These are phyloP conservation scores for Eupleurogrammus muticus DNA, from an alignment of 2,797 vertebrate species.

Conservation along the genomic window DNA sequence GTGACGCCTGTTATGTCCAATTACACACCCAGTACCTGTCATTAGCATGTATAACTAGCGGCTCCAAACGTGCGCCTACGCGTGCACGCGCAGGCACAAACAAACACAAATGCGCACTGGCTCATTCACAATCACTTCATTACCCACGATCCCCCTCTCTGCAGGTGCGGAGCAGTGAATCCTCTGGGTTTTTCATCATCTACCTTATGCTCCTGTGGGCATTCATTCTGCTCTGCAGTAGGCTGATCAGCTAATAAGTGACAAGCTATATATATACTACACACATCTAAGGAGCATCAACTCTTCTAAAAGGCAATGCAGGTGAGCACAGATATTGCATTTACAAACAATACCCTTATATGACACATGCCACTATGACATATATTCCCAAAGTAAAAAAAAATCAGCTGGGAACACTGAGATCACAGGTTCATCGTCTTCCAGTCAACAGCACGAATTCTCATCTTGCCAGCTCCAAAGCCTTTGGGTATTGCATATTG, in stretches of 20 bases:
- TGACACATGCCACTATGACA: slow-evolving; percentile 71
- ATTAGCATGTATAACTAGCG: slow-evolving; percentile 75
- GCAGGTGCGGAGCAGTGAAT: slow-evolving; percentile 35
- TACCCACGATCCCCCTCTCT: slow-evolving; percentile 47
- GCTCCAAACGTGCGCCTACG: slow-evolving; percentile 31
- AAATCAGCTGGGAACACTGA: slow-evolving; percentile 63
- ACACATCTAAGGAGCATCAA: slow-evolving; percentile 37
- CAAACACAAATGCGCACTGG: slow-evolving; percentile 29
- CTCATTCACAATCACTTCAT: slow-evolving; percentile 59
- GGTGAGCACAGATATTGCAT: slow-evolving; percentile 46
- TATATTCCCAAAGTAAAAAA: slow-evolving; percentile 69
- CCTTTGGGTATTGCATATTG: slow-evolving; percentile 80
- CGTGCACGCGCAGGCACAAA: slow-evolving; percentile 30
- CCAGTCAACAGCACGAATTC: slow-evolving; percentile 63
- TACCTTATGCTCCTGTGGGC: slow-evolving; percentile 42
- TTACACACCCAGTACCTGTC: slow-evolving; percentile 77
- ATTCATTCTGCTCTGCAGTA: slow-evolving; percentile 36
- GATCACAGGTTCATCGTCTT: slow-evolving; percentile 70
- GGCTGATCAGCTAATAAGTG: slow-evolving; percentile 45
- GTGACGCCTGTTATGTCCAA: slow-evolving; percentile 83
- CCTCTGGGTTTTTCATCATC: slow-evolving; percentile 58
- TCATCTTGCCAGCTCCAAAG: slow-evolving; percentile 69
- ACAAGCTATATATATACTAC: slow-evolving; percentile 26
- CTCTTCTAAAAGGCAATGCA: slow-evolving; percentile 41
- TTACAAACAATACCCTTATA: slow-evolving; percentile 64